phyloP scores from a whole-genome alignment of 1,140 invertebrate genomes.

The Holotrichia oblita region DNA sequence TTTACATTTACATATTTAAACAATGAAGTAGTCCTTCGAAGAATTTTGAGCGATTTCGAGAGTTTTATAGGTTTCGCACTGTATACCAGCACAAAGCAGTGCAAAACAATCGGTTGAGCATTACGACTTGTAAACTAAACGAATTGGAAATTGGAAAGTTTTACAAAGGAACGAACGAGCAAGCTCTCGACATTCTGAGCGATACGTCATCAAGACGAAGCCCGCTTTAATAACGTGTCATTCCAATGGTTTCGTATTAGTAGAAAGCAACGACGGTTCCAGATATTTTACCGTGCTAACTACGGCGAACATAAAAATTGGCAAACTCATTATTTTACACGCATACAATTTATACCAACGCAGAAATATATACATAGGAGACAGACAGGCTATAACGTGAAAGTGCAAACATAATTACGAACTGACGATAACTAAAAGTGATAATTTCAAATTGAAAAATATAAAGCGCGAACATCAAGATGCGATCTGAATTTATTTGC shows the following conservation, averaged over 20 bases:
- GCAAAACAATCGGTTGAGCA: not conserved
- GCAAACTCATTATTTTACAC: slow-evolving; percentile 3
- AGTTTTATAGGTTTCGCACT: no score
- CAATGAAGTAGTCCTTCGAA: no score
- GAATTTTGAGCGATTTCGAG: no score
- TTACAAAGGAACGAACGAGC: slow-evolving; percentile 11
- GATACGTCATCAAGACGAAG: slow-evolving; percentile 18
- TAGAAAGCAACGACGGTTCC: slow-evolving; percentile 28
- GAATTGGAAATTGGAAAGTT: slow-evolving; percentile 31
- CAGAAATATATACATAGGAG: not conserved
- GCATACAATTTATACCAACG: not conserved
- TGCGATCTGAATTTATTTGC: not conserved
- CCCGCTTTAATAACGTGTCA: slow-evolving; percentile 29
- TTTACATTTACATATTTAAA: no score
- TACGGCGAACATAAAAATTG: not conserved
- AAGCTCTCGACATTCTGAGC: slow-evolving; percentile 6
- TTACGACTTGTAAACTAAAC: not conserved
- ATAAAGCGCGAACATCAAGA: not conserved
- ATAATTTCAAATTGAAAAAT: slow-evolving; percentile 26
- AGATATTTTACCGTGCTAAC: slow-evolving; percentile 22
- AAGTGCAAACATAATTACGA: slow-evolving; percentile 21
- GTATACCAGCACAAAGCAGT: not conserved
- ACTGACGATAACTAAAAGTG: slow-evolving; percentile 20
- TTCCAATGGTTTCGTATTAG: slow-evolving; percentile 34
- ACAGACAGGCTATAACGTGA: not conserved